These are phyloP conservation scores for Triplophysa yarkandensis DNA, from an alignment of 2,797 vertebrate species.

Conservation along the genomic window DNA sequence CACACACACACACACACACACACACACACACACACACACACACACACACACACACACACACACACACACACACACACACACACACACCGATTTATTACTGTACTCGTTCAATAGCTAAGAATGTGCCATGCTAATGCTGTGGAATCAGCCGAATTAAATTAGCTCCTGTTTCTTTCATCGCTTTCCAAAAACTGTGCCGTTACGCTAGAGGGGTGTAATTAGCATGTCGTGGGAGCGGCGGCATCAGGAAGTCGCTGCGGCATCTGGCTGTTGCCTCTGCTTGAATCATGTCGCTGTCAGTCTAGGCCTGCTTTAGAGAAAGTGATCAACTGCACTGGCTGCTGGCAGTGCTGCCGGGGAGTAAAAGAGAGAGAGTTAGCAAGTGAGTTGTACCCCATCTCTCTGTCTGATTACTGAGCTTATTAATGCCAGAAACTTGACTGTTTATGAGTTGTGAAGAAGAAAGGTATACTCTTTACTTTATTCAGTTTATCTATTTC, in stretches of 20 bases:
- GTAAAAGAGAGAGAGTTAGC: neutral
- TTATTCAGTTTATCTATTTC: conserved; percentile 14
- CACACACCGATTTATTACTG: conserved; percentile 23
- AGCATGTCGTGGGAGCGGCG: neutral
- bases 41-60: conserved; percentile 1
- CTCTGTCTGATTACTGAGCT: conserved; percentile 41
- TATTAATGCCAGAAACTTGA: conserved; percentile 39
- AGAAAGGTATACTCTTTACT: conserved; percentile 16
- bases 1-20: conserved; percentile 1
- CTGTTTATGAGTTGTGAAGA: conserved; percentile 42
- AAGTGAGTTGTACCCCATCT: neutral
- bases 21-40: conserved; percentile 1
- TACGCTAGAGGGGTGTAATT: conserved; percentile 22
- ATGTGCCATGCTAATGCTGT: conserved; percentile 13
- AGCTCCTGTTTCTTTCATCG: conserved; percentile 8
- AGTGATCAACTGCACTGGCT: conserved; percentile 36
- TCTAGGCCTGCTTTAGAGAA: conserved; percentile 29
- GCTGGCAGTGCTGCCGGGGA: conserved; percentile 33
- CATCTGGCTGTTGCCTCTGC: conserved; percentile 24
- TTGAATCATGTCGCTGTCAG: conserved; percentile 38
- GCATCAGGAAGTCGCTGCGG: neutral
- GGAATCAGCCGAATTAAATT: conserved; percentile 14
- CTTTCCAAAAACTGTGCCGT: conserved; percentile 11
- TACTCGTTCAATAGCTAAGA: neutral
- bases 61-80: conserved; percentile 1